Percentiles rank a stretch among this genome's conserved stretches.
Conservation (phyloP, 2,113 vertebrate genomes). For the Turnix velox region DNA sequence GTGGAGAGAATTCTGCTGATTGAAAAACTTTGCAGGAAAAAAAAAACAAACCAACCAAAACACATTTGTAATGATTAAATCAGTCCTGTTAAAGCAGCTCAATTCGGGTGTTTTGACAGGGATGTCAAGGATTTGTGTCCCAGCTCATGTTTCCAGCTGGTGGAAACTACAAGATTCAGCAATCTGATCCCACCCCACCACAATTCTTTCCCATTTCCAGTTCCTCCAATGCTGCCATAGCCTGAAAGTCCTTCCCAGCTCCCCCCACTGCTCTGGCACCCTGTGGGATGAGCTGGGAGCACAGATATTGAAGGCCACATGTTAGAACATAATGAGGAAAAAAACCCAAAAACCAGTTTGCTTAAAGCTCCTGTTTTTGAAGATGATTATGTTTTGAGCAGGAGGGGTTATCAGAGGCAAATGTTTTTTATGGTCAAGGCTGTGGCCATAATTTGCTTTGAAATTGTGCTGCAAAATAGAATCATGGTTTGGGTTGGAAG, state of each 20-base stretch:
- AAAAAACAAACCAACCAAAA: no score
- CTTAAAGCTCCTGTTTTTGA: background rate
- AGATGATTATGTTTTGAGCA: background rate
- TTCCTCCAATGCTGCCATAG: background rate
- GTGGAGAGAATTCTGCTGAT: background rate
- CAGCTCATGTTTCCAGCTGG: background rate
- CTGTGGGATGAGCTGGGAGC: background rate
- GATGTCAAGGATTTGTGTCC: background rate
- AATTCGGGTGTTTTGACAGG: background rate
- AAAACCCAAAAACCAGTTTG: background rate
- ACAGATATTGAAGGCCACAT: background rate
- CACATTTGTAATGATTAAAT: background rate
- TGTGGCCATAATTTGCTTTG: accelerated
- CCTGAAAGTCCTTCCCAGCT: background rate
- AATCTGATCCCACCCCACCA: background rate
- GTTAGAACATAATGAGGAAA: background rate
- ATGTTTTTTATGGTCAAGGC: background rate
- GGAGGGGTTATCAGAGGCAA: background rate
- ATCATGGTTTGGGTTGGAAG: no score
- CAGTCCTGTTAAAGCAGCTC: background rate
- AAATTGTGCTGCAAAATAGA: background rate
- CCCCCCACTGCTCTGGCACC: accelerated
- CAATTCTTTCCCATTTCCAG: background rate
- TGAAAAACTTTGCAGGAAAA: no score
- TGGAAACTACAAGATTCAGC: background rate